These are phyloP conservation scores for Pangasius krempfi DNA, from an alignment of 2,797 vertebrate species.

Conservation along the genomic window DNA sequence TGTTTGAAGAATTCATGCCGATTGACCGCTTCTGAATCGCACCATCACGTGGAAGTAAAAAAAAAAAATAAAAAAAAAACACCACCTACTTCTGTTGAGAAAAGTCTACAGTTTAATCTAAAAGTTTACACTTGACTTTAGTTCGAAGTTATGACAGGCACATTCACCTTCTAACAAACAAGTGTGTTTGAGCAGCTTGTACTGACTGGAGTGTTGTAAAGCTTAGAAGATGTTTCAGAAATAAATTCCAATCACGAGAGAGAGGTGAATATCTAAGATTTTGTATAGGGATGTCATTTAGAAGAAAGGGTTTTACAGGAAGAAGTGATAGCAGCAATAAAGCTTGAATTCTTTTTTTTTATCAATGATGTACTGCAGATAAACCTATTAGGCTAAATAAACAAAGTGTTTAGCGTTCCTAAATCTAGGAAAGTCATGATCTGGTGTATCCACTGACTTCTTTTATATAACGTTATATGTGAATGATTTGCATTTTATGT, in stretches of 20 bases:
- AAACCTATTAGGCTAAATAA: neutral
- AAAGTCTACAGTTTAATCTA: too few relatives aligned
- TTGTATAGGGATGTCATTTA: neutral
- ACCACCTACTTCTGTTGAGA: neutral
- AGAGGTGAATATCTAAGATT: neutral
- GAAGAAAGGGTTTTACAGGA: neutral
- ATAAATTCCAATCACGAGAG: neutral
- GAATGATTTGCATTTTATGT: neutral
- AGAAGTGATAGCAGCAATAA: neutral
- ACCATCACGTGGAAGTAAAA: conserved; percentile 59
- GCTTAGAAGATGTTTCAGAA: neutral
- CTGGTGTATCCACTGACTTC: neutral
- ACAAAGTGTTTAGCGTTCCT: neutral
- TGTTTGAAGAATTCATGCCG: conserved; percentile 69
- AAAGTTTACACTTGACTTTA: neutral
- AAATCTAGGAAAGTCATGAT: neutral
- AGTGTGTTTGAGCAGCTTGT: neutral
- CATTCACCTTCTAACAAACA: neutral
- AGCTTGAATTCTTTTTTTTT: neutral
- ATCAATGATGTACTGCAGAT: neutral
- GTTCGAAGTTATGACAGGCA: neutral
- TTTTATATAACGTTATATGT: neutral
- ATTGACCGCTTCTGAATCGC: conserved; percentile 46
- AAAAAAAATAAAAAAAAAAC: neutral
- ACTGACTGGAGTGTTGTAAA: neutral